phyloP scores from a whole-genome alignment of 2,888 invertebrate genomes.

The Merodon equestris region DNA sequence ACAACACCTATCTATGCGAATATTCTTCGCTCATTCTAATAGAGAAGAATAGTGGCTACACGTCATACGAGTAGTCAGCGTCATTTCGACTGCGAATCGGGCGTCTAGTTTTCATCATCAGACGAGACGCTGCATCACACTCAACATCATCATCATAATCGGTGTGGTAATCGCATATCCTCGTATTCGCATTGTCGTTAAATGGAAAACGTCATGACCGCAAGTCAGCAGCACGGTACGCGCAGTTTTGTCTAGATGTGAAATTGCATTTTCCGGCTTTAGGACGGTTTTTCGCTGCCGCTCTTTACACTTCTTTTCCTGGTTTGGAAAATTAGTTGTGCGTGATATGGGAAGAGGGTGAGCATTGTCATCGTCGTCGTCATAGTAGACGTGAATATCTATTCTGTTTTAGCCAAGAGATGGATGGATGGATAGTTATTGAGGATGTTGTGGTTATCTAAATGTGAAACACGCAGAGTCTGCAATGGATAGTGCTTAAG shows the following conservation, averaged over 20 bases:
- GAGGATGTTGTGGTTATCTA: conserved; percentile 56
- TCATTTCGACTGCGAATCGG: conserved; percentile 44
- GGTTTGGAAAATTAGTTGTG: conserved; percentile 44
- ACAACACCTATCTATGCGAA: conserved; percentile 27
- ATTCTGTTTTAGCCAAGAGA: background rate
- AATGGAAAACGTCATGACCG: conserved; percentile 61
- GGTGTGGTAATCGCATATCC: conserved; percentile 59
- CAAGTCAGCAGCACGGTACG: conserved; percentile 42
- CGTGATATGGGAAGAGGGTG: conserved; percentile 28
- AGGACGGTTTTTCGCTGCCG: conserved; percentile 23
- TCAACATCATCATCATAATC: conserved; percentile 43
- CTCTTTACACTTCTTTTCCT: too few relatives aligned
- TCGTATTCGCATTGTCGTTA: conserved; percentile 9
- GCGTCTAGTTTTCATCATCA: conserved; percentile 1
- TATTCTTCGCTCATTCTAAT: conserved; percentile 25
- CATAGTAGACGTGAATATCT: too few relatives aligned
- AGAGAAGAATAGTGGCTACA: conserved; percentile 30
- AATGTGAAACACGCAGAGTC: conserved; percentile 48
- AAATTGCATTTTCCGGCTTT: conserved; percentile 57
- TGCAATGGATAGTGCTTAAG: conserved; percentile 25
- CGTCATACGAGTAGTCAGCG: conserved; percentile 42
- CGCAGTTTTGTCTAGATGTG: conserved; percentile 9
- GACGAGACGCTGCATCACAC: conserved; percentile 30
- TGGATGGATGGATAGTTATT: conserved; percentile 33
- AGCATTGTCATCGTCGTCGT: too few relatives aligned